phyloP scores from a whole-genome alignment of 2,797 vertebrate species.

The Choloepus didactylus region DNA sequence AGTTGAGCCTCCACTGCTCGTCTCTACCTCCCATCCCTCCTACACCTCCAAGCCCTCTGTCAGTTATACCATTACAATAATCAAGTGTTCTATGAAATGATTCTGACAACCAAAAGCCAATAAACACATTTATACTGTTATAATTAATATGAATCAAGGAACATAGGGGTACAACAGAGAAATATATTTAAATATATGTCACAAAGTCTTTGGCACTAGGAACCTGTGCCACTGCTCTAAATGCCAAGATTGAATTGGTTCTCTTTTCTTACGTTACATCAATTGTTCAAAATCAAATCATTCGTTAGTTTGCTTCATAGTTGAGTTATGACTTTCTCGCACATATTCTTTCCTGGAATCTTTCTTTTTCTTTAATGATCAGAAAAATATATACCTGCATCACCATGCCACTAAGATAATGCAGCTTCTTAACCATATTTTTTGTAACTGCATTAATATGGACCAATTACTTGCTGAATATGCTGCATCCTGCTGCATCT shows the following conservation, averaged over 20 bases:
- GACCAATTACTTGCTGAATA: background rate
- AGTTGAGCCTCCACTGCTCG: background rate
- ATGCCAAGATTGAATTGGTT: conserved; percentile 6
- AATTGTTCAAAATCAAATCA: conserved; percentile 52
- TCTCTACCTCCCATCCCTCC: background rate
- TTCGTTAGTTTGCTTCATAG: conserved; percentile 18
- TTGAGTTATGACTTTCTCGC: conserved; percentile 6
- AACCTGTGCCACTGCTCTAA: background rate
- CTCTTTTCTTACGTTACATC: conserved; percentile 26
- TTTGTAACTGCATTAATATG: background rate
- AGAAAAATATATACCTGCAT: background rate
- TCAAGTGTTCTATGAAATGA: conserved; percentile 46
- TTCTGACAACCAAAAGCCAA: background rate
- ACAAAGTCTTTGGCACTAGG: background rate
- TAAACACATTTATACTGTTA: conserved; percentile 41
- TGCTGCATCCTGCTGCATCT: background rate
- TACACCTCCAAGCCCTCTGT: background rate
- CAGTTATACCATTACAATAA: conserved; percentile 24
- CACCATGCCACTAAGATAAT: background rate
- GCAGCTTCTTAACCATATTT: background rate
- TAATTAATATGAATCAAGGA: conserved; percentile 16
- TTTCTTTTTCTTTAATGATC: background rate
- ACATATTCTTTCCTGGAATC: background rate
- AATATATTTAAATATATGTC: conserved; percentile 15
- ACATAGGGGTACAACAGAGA: background rate